These are phyloP conservation scores for Lepidocyrtinus sp. DNA, from an alignment of 2,888 invertebrate genomes.

Conservation along the genomic window DNA sequence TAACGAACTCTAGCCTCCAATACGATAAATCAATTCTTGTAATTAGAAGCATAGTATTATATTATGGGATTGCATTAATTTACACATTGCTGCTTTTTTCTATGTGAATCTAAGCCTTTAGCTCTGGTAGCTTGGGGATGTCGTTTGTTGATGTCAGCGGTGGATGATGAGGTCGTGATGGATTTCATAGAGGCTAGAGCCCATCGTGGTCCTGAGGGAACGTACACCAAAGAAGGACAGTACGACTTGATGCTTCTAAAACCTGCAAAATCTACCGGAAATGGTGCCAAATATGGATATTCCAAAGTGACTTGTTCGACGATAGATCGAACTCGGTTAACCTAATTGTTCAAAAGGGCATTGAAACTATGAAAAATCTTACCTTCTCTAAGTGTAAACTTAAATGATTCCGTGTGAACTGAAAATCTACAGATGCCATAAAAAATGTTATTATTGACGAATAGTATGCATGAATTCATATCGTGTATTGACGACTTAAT, in stretches of 20 bases:
- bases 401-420: too few relatives aligned
- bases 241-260: conserved; percentile 74
- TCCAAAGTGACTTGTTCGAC: conserved; percentile 55
- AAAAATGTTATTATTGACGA: too few relatives aligned
- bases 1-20: too few relatives aligned
- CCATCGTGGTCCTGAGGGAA: conserved; percentile 77
- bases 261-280: conserved; percentile 53
- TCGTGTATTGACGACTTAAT: too few relatives aligned
- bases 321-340: conserved; percentile 32
- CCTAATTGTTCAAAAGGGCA: not conserved
- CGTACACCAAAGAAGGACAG: conserved; percentile 75
- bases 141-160: conserved; percentile 80
- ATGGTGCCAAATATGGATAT: conserved; percentile 59
- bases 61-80: too few relatives aligned
- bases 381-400: too few relatives aligned
- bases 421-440: too few relatives aligned
- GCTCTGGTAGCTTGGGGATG: conserved; percentile 85
- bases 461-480: too few relatives aligned
- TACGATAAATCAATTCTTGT: too few relatives aligned
- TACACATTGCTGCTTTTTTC: too few relatives aligned
- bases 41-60: too few relatives aligned
- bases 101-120: conserved; percentile 77
- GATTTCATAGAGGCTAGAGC: conserved; percentile 79
- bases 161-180: conserved; percentile 76
- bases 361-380: not conserved